These are phyloP conservation scores for Dendropsophus ebraccatus DNA, from an alignment of 2,113 vertebrate genomes.

Conservation along the genomic window DNA sequence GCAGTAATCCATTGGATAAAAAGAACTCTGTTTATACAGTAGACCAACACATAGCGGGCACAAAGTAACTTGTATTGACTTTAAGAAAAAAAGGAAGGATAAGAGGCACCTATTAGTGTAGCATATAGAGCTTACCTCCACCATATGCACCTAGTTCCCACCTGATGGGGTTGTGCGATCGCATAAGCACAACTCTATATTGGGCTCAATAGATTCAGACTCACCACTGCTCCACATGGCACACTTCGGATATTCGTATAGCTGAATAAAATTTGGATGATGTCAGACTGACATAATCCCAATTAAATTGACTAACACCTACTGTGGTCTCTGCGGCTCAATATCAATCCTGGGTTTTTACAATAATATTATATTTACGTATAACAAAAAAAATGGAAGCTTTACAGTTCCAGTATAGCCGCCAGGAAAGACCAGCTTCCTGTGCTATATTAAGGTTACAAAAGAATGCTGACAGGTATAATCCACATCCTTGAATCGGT, in stretches of 20 bases:
- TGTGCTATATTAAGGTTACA: slow-evolving; percentile 38
- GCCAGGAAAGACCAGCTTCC: slow-evolving; percentile 54
- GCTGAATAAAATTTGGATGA: no score
- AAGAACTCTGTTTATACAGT: neutral
- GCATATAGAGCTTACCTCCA: no score
- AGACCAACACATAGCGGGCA: neutral
- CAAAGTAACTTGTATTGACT: neutral
- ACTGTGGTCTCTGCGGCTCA: slow-evolving; percentile 4
- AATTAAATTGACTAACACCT: no score
- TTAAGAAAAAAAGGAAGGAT: no score
- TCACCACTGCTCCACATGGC: no score
- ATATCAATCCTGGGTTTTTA: neutral
- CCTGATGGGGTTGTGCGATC: no score
- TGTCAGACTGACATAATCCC: no score
- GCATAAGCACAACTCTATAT: no score
- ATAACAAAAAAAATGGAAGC: slow-evolving; percentile 11
- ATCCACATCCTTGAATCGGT: slow-evolving; percentile 4
- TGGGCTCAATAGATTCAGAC: no score
- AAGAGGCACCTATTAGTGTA: no score
- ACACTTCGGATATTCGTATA: no score
- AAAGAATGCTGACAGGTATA: neutral
- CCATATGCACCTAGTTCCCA: no score
- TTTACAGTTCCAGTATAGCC: slow-evolving; percentile 14
- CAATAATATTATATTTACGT: neutral
- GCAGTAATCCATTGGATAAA: neutral